Base-by-base conservation (phyloP, 2,113 vertebrate genomes). In the Aviceda subcristata region DNA sequence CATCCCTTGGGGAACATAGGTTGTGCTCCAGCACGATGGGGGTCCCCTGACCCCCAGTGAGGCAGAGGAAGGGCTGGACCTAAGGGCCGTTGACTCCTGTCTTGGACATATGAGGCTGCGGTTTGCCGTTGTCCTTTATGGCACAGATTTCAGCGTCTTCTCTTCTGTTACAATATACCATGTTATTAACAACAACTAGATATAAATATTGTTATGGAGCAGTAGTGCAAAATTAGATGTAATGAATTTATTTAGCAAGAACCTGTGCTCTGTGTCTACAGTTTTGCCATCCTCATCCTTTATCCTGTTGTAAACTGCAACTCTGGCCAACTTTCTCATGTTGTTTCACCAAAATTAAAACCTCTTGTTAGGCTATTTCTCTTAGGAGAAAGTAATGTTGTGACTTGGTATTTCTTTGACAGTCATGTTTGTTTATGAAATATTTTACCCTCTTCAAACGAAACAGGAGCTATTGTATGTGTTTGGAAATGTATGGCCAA, bases 11-110 rank as follows among this genome's bases (percentile, higher is more conserved):
- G 29, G 39, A 2, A 9, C 11, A 5, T 1, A 11, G 46, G 23
- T 9, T 11, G 6, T n/a, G 34, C 1, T 0, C 32, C 32, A 67
- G 27, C 27, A 5, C 0, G 2, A 4, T 34, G 34, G 15, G 29
- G 22, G 36, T 18, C 32, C 14, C 51, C 43, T 38, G 23, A 18
- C 27, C 38, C 21, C 27, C 15, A 6, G 8, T 6, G 56, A n/a
- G 24, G 26, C 9, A 9, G 38, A 27, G 38, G n/a, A n/a, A 45
- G 45, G 45, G 32, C 29, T 88, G 77, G 32, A 11, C 43, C 36
- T 9, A 12, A 21, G 20, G 29, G 36, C 38, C 3, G 3, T 16
- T 3, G 6, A 3, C 41, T 69, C 29, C 41, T 2, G 1, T 26
- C 67, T n/a, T 3, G 6, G 15, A 38, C 9, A 4, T 10, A n/a